phyloP scores from a whole-genome alignment of 2,113 vertebrate genomes.

The Odocoileus virginianus region DNA sequence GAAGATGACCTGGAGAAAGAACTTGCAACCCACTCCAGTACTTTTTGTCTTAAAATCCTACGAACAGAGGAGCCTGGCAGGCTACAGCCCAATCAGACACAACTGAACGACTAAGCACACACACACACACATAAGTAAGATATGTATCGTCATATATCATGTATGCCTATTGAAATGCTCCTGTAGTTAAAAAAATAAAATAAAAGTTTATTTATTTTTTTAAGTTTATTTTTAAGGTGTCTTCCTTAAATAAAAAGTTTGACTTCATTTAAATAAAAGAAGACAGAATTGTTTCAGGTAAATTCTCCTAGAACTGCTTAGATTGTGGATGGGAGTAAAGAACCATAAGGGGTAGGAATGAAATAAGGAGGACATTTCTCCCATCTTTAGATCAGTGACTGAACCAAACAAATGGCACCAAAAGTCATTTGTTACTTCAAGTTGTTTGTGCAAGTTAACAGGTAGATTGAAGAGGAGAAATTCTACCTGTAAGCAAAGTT shows the following conservation, averaged over 20 bases:
- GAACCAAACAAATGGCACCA: not conserved
- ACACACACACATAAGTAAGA: not conserved
- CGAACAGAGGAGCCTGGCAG: not conserved
- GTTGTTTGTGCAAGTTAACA: not conserved
- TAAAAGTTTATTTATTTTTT: too few relatives aligned
- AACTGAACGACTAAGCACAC: fast-evolving
- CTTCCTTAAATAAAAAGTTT: not conserved
- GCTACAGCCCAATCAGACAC: not conserved
- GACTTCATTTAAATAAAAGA: not conserved
- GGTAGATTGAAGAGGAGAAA: not conserved
- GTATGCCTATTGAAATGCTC: not conserved
- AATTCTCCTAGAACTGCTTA: not conserved
- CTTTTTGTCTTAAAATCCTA: not conserved
- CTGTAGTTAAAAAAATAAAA: not conserved
- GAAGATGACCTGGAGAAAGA: not conserved
- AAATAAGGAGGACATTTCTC: not conserved
- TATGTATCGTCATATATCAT: not conserved
- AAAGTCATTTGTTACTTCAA: not conserved
- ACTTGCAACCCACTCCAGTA: not conserved
- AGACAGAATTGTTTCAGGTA: not conserved
- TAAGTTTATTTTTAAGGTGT: not conserved
- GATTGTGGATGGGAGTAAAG: not conserved
- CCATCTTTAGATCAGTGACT: not conserved
- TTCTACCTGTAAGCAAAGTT: not conserved
- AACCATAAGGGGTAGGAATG: not conserved